phyloP scores from a whole-genome alignment of 2,888 invertebrate genomes.

The Chydorus sphaericus region DNA sequence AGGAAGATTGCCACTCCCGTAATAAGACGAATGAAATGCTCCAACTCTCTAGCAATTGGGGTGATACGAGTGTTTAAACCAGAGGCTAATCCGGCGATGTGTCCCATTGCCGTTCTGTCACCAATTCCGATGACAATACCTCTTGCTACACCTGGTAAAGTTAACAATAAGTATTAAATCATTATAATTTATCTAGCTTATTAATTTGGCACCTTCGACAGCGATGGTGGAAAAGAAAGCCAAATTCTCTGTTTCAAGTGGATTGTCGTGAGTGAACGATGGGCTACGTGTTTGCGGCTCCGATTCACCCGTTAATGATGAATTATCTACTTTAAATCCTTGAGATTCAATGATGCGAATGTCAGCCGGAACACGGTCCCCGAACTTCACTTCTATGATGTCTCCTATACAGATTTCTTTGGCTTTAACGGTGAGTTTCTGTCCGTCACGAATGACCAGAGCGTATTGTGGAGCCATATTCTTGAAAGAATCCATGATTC shows the following conservation, averaged over 20 bases:
- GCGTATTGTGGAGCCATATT: slow-evolving; percentile 53
- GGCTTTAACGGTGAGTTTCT: slow-evolving; percentile 61
- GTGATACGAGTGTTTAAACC: slow-evolving; percentile 92
- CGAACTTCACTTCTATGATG: slow-evolving; percentile 41
- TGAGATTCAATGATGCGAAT: slow-evolving; percentile 37
- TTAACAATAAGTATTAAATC: no score
- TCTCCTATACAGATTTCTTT: slow-evolving; percentile 30
- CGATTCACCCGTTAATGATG: slow-evolving; percentile 51
- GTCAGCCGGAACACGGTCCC: slow-evolving; percentile 43
- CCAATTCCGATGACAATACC: slow-evolving; percentile 89
- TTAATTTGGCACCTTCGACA: slow-evolving; percentile 49
- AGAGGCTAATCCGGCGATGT: slow-evolving; percentile 86
- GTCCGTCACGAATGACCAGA: slow-evolving; percentile 84
- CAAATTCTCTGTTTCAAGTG: slow-evolving; percentile 52
- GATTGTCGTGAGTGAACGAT: slow-evolving; percentile 36
- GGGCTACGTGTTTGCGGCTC: slow-evolving; percentile 39
- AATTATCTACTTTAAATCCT: slow-evolving; percentile 47
- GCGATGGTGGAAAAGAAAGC: slow-evolving; percentile 68
- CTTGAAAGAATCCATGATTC: slow-evolving; percentile 41
- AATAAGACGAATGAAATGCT: slow-evolving; percentile 96
- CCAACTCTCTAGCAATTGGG: slow-evolving; percentile 96
- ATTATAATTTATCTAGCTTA: no score
- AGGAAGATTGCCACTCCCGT: slow-evolving; percentile 94
- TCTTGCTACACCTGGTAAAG: slow-evolving; percentile 50
- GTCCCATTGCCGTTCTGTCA: slow-evolving; percentile 90